Evolutionary conservation across 2,113 vertebrate species (phyloP).

Genomic region (Columba janthina): DNA sequence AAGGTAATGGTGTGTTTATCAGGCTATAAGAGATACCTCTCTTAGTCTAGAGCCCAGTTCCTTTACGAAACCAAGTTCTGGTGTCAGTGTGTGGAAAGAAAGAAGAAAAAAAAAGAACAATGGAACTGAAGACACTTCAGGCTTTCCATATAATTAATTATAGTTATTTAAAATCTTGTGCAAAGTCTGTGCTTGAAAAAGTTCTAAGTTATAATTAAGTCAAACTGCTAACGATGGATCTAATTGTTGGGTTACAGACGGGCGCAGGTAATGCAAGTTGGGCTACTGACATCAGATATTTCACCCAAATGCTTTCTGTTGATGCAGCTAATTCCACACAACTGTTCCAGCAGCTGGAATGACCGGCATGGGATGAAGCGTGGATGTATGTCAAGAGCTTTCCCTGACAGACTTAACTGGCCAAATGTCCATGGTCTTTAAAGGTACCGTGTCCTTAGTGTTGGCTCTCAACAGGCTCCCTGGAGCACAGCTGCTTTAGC

Average conservation of each 20-base stretch:
- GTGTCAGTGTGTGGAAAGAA: neutral
- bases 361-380: fast-evolving
- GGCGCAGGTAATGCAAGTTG: neutral
- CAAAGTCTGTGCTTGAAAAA: conserved; percentile 11
- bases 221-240: neutral
- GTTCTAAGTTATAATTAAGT: conserved; percentile 42
- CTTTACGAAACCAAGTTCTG: neutral
- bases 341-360: conserved; percentile 21
- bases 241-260: conserved; percentile 17
- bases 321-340: conserved; percentile 2
- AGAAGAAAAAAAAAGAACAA: neutral
- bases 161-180: conserved; percentile 20
- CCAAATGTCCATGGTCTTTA: neutral
- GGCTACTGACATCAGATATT: neutral
- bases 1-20: neutral
- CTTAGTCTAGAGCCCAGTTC: neutral
- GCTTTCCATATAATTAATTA: conserved; percentile 32
- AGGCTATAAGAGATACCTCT: neutral
- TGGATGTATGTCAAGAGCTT: neutral
- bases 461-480: neutral
- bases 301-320: neutral
- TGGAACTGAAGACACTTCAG: neutral
- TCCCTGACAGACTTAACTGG: neutral
- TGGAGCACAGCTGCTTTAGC: neutral
- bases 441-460: neutral